Evolutionary conservation across 2,113 vertebrate genomes (phyloP).

Genomic region (Heloderma charlesbogerti): DNA sequence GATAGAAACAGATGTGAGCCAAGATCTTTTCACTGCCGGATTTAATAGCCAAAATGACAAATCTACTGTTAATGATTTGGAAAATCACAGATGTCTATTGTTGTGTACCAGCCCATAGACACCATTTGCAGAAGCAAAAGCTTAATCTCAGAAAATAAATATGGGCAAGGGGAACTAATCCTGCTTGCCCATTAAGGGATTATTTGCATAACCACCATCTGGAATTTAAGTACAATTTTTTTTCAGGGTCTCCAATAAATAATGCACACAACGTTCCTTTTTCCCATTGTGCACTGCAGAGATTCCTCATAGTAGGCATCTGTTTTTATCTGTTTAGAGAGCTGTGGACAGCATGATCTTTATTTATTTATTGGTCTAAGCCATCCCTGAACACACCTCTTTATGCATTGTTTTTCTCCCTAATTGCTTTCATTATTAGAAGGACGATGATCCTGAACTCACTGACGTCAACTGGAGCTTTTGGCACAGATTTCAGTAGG

Average conservation of each 20-base stretch:
- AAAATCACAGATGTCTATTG: slow-evolving; percentile 54
- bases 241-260: not conserved
- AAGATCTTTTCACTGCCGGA: slow-evolving; percentile 14
- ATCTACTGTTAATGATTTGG: slow-evolving; percentile 44
- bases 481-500: slow-evolving; percentile 43
- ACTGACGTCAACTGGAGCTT: slow-evolving; percentile 38
- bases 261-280: not conserved
- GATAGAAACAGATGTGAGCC: slow-evolving; percentile 25
- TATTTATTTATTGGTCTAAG: slow-evolving; percentile 38
- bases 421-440: slow-evolving; percentile 44
- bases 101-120: slow-evolving; percentile 28
- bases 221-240: slow-evolving; percentile 33
- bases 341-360: slow-evolving; percentile 1
- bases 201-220: slow-evolving; percentile 53
- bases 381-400: slow-evolving; percentile 24
- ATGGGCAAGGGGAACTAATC: slow-evolving; percentile 49
- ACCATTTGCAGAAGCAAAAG: slow-evolving; percentile 45
- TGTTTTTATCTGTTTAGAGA: slow-evolving; percentile 36
- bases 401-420: slow-evolving; percentile 28
- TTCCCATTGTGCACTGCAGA: not conserved
- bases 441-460: slow-evolving; percentile 37
- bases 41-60: slow-evolving; percentile 48
- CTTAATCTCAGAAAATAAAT: slow-evolving; percentile 58
- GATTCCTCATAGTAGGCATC: slow-evolving; percentile 6
- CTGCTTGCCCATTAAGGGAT: slow-evolving; percentile 45